Evolutionary conservation across 2,797 vertebrate species (phyloP).

Genomic region (Graptemys geographica): DNA sequence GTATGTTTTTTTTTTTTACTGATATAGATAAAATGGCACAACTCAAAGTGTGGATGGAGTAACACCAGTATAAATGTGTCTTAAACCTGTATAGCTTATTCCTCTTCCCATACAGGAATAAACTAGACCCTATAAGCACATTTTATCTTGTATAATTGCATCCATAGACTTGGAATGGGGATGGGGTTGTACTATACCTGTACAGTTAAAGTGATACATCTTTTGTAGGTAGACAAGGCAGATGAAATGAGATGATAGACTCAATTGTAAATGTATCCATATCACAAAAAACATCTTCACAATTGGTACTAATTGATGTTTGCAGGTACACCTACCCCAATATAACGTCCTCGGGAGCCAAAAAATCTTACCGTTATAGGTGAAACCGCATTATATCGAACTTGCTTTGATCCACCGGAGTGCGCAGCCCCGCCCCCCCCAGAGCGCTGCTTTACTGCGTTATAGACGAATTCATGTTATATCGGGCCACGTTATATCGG

Average conservation of each 20-base stretch:
- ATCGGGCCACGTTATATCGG: no score
- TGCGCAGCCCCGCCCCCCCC: no score
- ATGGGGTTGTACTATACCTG: background rate
- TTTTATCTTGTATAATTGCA: conserved; percentile 51
- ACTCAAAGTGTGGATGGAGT: background rate
- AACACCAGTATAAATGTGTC: background rate
- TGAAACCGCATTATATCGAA: no score
- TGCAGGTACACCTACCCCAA: background rate
- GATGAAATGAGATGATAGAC: conserved; percentile 9
- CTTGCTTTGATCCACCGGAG: no score
- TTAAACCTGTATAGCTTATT: conserved; percentile 24
- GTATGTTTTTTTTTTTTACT: no score
- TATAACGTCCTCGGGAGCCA: no score
- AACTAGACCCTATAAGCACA: background rate
- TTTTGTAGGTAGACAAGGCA: background rate
- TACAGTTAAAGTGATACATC: background rate
- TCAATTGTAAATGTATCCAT: background rate
- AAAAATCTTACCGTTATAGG: no score
- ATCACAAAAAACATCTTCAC: background rate
- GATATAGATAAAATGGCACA: background rate
- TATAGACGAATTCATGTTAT: no score
- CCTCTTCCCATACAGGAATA: accelerated
- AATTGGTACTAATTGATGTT: accelerated
- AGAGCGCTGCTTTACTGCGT: no score
- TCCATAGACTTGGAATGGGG: background rate